Evolutionary conservation across 1,140 invertebrate genomes (phyloP).

Genomic region (Psix sp.): DNA sequence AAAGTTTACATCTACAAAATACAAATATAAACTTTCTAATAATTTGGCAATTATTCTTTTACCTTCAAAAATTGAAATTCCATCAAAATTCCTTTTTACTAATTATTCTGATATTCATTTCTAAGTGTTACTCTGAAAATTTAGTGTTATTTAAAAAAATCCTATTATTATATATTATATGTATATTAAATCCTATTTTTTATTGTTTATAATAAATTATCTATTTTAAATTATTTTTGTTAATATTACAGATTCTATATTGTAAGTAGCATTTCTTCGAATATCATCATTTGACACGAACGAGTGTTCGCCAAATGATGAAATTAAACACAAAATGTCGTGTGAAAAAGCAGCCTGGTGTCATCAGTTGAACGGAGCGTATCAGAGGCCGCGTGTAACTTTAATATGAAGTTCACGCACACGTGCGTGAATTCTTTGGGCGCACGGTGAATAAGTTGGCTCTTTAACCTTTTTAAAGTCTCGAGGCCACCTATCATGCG

Average conservation of each 20-base stretch:
- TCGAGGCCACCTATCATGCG: conserved; percentile 48
- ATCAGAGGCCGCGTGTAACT: conserved; percentile 19
- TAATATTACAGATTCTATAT: too few species aligned
- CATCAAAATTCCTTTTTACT: too few species aligned
- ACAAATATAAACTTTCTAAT: too few species aligned
- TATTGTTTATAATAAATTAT: too few species aligned
- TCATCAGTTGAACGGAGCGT: conserved; percentile 47
- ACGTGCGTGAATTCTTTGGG: conserved; percentile 51
- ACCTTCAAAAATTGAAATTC: too few species aligned
- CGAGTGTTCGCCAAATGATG: conserved; percentile 3
- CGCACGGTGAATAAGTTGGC: conserved; percentile 48
- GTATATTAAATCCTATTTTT: too few species aligned
- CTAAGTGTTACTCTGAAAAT: too few species aligned
- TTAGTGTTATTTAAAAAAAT: too few species aligned
- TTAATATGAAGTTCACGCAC: conserved; percentile 55
- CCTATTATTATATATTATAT: too few species aligned
- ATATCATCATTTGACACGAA: not conserved
- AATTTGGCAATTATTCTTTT: too few species aligned
- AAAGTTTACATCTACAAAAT: too few species aligned
- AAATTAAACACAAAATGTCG: not conserved
- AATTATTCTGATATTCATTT: too few species aligned
- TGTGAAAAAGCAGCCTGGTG: conserved; percentile 31
- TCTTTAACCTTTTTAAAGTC: conserved; percentile 46
- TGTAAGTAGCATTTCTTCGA: not conserved
- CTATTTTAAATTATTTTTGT: conserved; percentile 1